Evolutionary conservation across 35 echinoderm and acorn worm species (phyloP).

Genomic region (Anneissia japonica): DNA sequence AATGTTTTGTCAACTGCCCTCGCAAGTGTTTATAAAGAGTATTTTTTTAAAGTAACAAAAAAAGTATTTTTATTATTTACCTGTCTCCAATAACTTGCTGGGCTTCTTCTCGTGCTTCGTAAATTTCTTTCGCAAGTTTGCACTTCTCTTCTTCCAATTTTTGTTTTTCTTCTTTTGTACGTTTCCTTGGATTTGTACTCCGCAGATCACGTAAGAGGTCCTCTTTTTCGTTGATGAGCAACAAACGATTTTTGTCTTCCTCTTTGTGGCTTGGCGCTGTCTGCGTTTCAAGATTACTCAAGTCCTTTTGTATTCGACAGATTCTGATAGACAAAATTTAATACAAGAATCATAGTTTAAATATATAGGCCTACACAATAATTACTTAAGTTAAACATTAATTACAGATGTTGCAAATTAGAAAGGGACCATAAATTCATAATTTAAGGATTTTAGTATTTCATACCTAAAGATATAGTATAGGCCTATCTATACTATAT

Average conservation of each 20-base stretch:
- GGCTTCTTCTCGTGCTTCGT: conserved; percentile 23
- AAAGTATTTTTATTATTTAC: too few relatives aligned
- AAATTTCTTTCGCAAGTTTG: conserved; percentile 40
- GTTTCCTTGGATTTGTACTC: conserved; percentile 44
- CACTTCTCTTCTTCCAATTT: conserved; percentile 8
- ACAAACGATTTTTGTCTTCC: conserved; percentile 44
- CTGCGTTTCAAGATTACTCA: conserved; percentile 56
- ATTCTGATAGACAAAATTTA: conserved; percentile 28
- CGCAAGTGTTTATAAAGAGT: too few relatives aligned
- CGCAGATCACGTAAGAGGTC: conserved; percentile 56
- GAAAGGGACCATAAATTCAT: too few relatives aligned
- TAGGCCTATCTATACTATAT: too few relatives aligned
- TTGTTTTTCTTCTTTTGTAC: conserved; percentile 23
- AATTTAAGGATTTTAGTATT: too few relatives aligned
- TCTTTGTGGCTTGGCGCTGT: conserved; percentile 16
- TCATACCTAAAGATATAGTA: too few relatives aligned
- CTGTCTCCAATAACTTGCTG: conserved; percentile 33
- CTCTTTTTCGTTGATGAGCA: conserved; percentile 68
- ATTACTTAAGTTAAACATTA: too few relatives aligned
- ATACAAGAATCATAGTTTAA: too few relatives aligned
- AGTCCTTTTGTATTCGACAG: conserved; percentile 61
- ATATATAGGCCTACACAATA: too few relatives aligned
- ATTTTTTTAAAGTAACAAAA: too few relatives aligned
- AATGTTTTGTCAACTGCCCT: too few relatives aligned
- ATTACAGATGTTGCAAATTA: too few relatives aligned